Evolutionary conservation across 2,888 invertebrate species (phyloP).

Genomic region (Imbricaverruca yamaguchii): DNA sequence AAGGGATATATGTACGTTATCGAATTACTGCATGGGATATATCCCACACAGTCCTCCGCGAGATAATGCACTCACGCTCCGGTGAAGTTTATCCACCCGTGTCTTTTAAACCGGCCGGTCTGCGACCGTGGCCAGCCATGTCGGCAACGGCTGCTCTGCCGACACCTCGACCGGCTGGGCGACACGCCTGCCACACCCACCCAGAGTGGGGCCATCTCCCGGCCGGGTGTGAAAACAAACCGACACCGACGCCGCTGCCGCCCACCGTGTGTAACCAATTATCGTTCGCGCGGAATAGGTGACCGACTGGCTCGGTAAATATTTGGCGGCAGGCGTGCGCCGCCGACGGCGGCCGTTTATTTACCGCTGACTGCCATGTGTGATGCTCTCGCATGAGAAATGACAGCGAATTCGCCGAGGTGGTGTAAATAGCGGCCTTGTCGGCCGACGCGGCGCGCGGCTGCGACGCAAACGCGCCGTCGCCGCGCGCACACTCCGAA

Average conservation of each 20-base stretch:
- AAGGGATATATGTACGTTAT: no score
- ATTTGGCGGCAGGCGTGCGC: neutral
- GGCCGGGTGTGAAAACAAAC: neutral
- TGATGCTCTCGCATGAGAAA: constrained; percentile 9
- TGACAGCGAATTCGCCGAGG: neutral
- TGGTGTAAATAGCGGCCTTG: constrained; percentile 5
- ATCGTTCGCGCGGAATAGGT: neutral
- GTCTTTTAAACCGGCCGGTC: no score
- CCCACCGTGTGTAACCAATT: neutral
- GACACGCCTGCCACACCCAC: neutral
- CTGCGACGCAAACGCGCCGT: no score
- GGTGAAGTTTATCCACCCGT: no score
- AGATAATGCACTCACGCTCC: no score
- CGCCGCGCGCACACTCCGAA: neutral
- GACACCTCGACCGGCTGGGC: no score
- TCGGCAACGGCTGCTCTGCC: no score
- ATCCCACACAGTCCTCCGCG: no score
- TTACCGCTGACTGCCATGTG: neutral
- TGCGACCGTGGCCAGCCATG: no score
- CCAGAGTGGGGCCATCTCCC: neutral
- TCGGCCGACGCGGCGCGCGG: neutral
- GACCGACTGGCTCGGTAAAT: neutral
- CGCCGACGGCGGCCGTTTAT: neutral
- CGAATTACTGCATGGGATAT: no score
- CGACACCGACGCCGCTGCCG: neutral